These are phyloP conservation scores for Falco berigora DNA, from an alignment of 2,797 vertebrate species.

Conservation along the genomic window DNA sequence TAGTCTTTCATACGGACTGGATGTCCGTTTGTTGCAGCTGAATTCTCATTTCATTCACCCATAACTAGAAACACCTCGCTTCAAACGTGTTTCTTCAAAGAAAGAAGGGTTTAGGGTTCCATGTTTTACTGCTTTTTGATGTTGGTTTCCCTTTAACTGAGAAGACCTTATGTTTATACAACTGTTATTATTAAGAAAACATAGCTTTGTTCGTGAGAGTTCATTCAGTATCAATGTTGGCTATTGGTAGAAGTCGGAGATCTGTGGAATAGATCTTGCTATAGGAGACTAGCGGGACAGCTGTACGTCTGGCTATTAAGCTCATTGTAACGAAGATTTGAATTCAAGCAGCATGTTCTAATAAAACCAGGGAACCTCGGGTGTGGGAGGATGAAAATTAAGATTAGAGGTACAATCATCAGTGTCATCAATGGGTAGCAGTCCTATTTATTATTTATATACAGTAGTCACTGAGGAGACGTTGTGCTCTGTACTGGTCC, in stretches of 20 bases:
- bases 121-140: conserved; percentile 87
- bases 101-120: conserved; percentile 79
- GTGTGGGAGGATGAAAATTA: neutral
- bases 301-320: conserved; percentile 21
- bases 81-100: conserved; percentile 85
- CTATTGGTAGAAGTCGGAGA: conserved; percentile 49
- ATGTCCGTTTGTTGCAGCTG: conserved; percentile 82
- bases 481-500: neutral
- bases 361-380: neutral
- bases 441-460: neutral
- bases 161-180: conserved; percentile 86
- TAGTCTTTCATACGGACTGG: conserved; percentile 81
- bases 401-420: neutral
- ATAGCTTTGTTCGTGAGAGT: conserved; percentile 71
- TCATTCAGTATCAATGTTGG: conserved; percentile 60
- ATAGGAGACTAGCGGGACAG: conserved; percentile 8
- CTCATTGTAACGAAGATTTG: neutral
- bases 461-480: neutral
- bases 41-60: conserved; percentile 85
- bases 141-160: conserved; percentile 84
- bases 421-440: neutral
- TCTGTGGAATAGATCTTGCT: conserved; percentile 57
- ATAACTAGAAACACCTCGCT: conserved; percentile 85
- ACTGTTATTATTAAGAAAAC: conserved; percentile 86
- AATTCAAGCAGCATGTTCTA: neutral